These are phyloP conservation scores for Pseudomyrmex dendroicus DNA, from an alignment of 1,140 invertebrate genomes.

Conservation along the genomic window DNA sequence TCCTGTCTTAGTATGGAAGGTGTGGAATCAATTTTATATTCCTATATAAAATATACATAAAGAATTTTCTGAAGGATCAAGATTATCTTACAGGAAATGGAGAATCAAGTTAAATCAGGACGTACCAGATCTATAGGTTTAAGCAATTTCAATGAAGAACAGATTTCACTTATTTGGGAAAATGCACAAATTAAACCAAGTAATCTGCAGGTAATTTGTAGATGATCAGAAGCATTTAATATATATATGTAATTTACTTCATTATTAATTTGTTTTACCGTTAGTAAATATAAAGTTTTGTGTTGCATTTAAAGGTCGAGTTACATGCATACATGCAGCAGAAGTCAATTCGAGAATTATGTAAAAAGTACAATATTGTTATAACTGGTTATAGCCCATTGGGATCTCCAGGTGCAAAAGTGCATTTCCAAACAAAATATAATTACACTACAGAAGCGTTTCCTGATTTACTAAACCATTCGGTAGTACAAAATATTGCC, in stretches of 20 bases:
- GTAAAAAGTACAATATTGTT: slow-evolving; percentile 89
- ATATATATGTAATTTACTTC: no score
- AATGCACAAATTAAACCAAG: slow-evolving; percentile 88
- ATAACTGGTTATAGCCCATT: slow-evolving; percentile 94
- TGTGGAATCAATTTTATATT: slow-evolving; percentile 42
- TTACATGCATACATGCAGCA: slow-evolving; percentile 94
- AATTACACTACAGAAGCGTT: slow-evolving; percentile 86
- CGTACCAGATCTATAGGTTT: slow-evolving; percentile 90
- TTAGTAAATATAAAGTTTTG: slow-evolving; percentile 20
- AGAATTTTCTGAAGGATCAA: slow-evolving; percentile 15
- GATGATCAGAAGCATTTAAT: neutral
- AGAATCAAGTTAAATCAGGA: slow-evolving; percentile 89
- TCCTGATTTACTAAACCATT: slow-evolving; percentile 89
- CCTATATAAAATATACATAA: neutral
- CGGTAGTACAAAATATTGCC: slow-evolving; percentile 89
- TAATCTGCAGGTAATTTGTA: slow-evolving; percentile 88
- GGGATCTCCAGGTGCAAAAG: slow-evolving; percentile 88
- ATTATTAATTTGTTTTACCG: neutral
- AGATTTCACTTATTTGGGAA: slow-evolving; percentile 88
- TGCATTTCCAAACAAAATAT: slow-evolving; percentile 84
- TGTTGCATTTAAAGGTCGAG: slow-evolving; percentile 87
- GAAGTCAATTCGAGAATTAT: slow-evolving; percentile 90
- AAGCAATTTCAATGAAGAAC: slow-evolving; percentile 92
- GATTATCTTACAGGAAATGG: slow-evolving; percentile 88
- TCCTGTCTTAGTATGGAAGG: slow-evolving; percentile 91